Conservation (phyloP, 2,113 vertebrate genomes). For the Phrynocephalus versicolor region DNA sequence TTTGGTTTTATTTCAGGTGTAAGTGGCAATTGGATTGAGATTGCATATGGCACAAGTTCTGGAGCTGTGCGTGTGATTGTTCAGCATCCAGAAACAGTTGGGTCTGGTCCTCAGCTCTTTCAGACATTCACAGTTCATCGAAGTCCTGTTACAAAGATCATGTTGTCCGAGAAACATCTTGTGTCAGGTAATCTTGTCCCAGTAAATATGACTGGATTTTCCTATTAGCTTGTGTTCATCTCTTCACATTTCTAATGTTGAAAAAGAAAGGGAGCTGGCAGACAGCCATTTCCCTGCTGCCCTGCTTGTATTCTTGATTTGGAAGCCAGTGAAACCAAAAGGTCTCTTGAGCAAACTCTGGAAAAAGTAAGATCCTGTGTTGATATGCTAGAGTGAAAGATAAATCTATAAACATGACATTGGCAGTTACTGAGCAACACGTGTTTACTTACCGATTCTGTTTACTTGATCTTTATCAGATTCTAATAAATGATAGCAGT, state of each 20-base stretch:
- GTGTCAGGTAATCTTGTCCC: slow-evolving; percentile 84
- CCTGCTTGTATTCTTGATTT: not conserved
- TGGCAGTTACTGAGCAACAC: not conserved
- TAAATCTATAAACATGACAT: not conserved
- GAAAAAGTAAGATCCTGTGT: not conserved
- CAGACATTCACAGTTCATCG: slow-evolving; percentile 97
- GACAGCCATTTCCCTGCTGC: not conserved
- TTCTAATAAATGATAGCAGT: not conserved
- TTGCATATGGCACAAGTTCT: slow-evolving; percentile 95
- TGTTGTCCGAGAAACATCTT: slow-evolving; percentile 96
- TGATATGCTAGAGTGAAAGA: not conserved
- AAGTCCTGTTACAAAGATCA: slow-evolving; percentile 95
- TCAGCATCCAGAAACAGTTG: slow-evolving; percentile 95
- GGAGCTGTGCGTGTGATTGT: slow-evolving; percentile 95
- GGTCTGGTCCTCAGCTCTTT: slow-evolving; percentile 95
- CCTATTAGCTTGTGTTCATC: not conserved
- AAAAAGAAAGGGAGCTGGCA: not conserved
- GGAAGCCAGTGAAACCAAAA: not conserved
- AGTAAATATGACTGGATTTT: not conserved
- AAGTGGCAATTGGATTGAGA: slow-evolving; percentile 98
- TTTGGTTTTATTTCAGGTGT: slow-evolving; percentile 77
- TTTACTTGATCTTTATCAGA: not conserved
- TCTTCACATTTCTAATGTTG: not conserved
- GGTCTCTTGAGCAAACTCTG: not conserved
- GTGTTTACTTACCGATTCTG: not conserved